phyloP scores from a whole-genome alignment of 2,797 vertebrate species.

The Spatula versicolor region DNA sequence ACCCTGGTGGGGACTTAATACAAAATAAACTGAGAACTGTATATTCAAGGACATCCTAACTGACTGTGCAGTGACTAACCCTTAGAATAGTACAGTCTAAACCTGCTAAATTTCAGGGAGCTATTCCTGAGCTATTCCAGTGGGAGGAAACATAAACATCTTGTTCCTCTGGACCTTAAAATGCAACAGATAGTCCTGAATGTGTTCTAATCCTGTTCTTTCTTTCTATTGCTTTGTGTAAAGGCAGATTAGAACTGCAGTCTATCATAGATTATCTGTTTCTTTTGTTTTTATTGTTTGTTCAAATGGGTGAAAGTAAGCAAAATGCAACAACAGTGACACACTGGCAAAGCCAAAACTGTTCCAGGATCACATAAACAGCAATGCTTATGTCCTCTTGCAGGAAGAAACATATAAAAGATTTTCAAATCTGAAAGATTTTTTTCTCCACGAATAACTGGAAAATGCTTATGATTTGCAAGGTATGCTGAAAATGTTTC shows the following conservation, averaged over 20 bases:
- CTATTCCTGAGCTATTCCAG: neutral
- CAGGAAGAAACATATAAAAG: neutral
- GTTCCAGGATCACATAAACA: neutral
- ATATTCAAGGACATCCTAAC: neutral
- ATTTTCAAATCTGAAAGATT: neutral
- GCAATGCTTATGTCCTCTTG: neutral
- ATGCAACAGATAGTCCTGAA: neutral
- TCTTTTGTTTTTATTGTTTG: neutral
- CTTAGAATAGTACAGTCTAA: neutral
- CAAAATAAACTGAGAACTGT: neutral
- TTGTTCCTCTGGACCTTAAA: neutral
- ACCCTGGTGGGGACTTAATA: neutral
- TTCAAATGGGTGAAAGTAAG: neutral
- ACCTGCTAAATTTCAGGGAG: neutral
- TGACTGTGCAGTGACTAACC: neutral
- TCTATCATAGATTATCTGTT: neutral
- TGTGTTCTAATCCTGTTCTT: neutral
- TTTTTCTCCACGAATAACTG: neutral
- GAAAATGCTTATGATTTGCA: neutral
- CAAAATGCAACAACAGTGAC: neutral
- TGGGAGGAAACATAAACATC: neutral
- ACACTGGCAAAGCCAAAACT: neutral
- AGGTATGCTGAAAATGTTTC: neutral
- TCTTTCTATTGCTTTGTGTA: neutral
- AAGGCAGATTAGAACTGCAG: neutral